Evolutionary conservation across 35 echinoderm and acorn worm species (phyloP).

Genomic region (Nesometra sesokonis): DNA sequence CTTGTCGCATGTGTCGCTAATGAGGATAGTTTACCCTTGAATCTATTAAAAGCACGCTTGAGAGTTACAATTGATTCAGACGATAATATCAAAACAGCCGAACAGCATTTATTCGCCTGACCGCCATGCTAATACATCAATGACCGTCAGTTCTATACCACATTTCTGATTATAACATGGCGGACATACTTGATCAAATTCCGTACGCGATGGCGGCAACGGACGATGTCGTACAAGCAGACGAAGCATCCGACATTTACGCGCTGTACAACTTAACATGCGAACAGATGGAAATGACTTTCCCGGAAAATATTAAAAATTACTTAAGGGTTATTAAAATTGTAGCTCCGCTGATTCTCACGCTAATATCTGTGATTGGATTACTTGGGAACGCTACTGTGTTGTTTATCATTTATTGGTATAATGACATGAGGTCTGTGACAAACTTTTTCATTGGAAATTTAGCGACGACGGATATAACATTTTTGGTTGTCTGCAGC

Average conservation of each 20-base stretch:
- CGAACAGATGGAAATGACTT: not conserved
- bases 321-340: not conserved
- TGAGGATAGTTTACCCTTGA: not conserved
- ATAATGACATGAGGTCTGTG: conserved; percentile 5
- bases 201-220: not conserved
- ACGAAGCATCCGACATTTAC: not conserved
- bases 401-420: conserved; percentile 7
- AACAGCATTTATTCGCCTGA: not conserved
- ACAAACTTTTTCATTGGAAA: conserved; percentile 11
- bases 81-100: not conserved
- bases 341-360: not conserved
- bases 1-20: not conserved
- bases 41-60: not conserved
- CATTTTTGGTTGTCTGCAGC: not conserved
- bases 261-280: not conserved
- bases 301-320: not conserved
- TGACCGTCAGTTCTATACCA: not conserved
- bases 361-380: not conserved
- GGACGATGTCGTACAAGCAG: not conserved
- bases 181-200: not conserved
- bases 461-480: not conserved
- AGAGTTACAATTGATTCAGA: not conserved
- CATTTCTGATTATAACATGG: not conserved
- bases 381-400: not conserved
- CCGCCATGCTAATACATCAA: not conserved